Evolutionary conservation across 2,888 invertebrate species (phyloP).

Genomic region (Drosophila rellima): DNA sequence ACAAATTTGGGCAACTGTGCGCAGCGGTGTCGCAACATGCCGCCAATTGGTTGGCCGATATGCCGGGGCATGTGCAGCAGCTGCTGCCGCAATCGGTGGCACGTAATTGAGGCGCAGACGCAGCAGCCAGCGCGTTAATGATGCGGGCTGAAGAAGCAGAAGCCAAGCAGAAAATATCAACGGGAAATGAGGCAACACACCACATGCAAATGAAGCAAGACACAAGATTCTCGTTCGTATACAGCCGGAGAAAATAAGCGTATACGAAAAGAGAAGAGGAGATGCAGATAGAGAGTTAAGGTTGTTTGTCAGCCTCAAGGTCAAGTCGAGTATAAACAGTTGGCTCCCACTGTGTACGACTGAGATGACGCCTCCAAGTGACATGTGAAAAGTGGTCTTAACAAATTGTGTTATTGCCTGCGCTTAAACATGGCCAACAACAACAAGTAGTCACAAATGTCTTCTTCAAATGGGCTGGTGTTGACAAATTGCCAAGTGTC

Average conservation of each 20-base stretch:
- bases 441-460: constrained; percentile 46
- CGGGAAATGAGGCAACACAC: constrained; percentile 79
- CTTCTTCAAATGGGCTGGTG: constrained; percentile 71
- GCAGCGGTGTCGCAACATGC: constrained; percentile 46
- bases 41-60: too few species aligned
- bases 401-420: constrained; percentile 74
- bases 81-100: constrained; percentile 42
- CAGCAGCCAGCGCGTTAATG: constrained; percentile 45
- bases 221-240: neutral
- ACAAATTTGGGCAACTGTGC: constrained; percentile 38
- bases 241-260: neutral
- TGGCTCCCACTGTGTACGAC: constrained; percentile 20
- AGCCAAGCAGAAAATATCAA: constrained; percentile 67
- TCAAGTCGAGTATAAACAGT: constrained; percentile 31
- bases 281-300: constrained; percentile 3
- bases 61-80: constrained; percentile 57
- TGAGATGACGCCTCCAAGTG: constrained; percentile 27
- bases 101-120: constrained; percentile 47
- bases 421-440: constrained; percentile 59
- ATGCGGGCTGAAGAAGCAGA: constrained; percentile 41
- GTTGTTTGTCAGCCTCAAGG: constrained; percentile 38
- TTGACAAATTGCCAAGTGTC: constrained; percentile 72
- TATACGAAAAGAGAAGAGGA: neutral
- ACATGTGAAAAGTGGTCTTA: constrained; percentile 76
- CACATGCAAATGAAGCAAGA: constrained; percentile 26